Base-by-base conservation (phyloP, 2,113 vertebrate genomes). In the Sinocyclocheilus grahami region DNA sequence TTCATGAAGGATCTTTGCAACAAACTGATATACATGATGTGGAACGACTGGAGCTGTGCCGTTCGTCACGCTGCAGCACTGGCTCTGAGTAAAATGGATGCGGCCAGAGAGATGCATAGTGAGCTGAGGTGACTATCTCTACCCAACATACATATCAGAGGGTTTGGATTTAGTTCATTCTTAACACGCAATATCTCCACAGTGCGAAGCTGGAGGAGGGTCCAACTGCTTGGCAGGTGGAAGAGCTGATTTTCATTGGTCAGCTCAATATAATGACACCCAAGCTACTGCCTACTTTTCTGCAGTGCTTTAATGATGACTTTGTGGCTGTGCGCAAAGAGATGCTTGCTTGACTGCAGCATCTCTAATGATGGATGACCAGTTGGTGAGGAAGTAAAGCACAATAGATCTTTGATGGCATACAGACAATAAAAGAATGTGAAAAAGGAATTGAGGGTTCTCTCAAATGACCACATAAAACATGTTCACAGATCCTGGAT, bases 1-100 rank as follows among this genome's bases (percentile, higher is more conserved):
- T 78, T 30, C 13, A 22, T 87, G 53, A 71, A 96, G 95, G 95
- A 95, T 79, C 83, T 96, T 78, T 92, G 90, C 46, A 91, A 89
- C 62, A 96, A 95, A 75, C 72, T 96, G 85, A 92, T 93, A 22
- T 86, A 94, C 78, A 81, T 96, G 63, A 95, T 95, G 94, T 96
- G 94, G 94, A 93, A 90, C 27, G 95, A 96, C 88, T 95, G 95
- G 95, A 93, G 90, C 71, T 82, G 74, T 84, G 69, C 89, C 37
- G 94, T 96, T 13, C 92, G 94, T 24, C 90, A 91, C 74, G 92
- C 92, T 78, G 95, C 95, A 79, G 93, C 93, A 60, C 90, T 86
- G 42, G 82, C 94, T 14, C 88, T 96, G 72, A 94, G 93, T n/a
- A 90, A 88, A 53, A 90, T 95, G 90, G 90, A 85, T 22, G 89